Evolutionary conservation across 2,113 vertebrate genomes (phyloP), one percentile per base, ranked within the genome.

Genomic region (Madoqua kirkii): DNA sequence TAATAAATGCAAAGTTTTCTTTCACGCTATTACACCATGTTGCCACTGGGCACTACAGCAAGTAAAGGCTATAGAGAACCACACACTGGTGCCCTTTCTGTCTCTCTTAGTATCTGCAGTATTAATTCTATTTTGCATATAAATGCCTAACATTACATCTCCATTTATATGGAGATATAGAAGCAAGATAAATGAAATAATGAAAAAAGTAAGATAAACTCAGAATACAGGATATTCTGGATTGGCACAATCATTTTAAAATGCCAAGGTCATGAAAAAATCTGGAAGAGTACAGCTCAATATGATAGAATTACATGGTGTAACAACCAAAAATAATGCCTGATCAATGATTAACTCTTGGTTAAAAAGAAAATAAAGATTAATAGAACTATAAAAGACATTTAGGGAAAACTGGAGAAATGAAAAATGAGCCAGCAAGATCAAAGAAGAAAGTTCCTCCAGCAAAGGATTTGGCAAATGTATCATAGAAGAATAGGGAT

Each of bases 241-340:
- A 54, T n/a, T 43, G 5, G 25, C 23, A 78, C 25, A 78, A 92
- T 92, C 15, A 82, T 48, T 95, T 96, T 40, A 48, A 87, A 94
- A 91, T 0, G 2, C 74, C 5, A 95, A 71, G 12, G 13, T 31
- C n/a, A 57, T 33, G 12, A 52, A 82, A 92, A 78, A 74, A 10
- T 48, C 55, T 3, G 5, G 3, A 64, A 3, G 16, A 3, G 1
- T 40, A 33, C 1, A 31, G 1, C 43, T 87, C 4, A 79, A 9
- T 45, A 62, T 31, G 21, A 96, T 89, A 76, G 10, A 81, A 79
- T 25, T 90, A 87, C 59, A 3, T 54, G 7, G 78, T 14, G 5
- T 55, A 86, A 86, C 16, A 45, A 67, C 12, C 7, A 78, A 67
- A 95, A 74, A 17, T 81, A 88, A 96, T 43, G 2, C 50, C 87